Evolutionary conservation across 2,113 vertebrate species (phyloP), one percentile per base, ranked within the genome.

Genomic region (Toxotes chatareus): DNA sequence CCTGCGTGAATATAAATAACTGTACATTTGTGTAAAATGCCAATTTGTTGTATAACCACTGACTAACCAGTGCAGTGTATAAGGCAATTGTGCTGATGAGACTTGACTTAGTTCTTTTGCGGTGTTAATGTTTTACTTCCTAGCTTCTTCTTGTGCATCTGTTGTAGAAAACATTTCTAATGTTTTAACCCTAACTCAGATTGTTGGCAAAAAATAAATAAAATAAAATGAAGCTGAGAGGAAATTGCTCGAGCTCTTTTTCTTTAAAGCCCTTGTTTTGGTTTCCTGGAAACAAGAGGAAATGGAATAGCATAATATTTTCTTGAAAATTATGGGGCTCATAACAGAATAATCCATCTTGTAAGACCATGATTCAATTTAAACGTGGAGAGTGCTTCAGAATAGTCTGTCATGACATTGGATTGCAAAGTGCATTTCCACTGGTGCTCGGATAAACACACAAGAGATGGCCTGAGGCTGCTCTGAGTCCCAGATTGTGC

Each of bases 261-360:
- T 59, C 7, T 36, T 19, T 36, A 32, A 46, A 64, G 14, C 2
- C 4, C 40, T 5, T 32, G n/a, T 65, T 75, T 72, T 44, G n/a
- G 14, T 81, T 67, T 74, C 72, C 49, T 70, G 40, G 31, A 60
- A 79, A 84, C 44, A 57, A 49, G 10, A 59, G 23, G 27, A 38
- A 79, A 75, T 49, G 23, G 32, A 34, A 44, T 42, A 4, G 27
- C 17, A 23, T 74, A 36, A 68, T 80, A 34, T 79, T 82, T 51
- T 69, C 47, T 63, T 49, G 60, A 57, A 80, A 53, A 73, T 60
- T 4, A 67, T 57, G 71, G 62, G 53, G 21, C 36, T 68, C 27
- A 56, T 85, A 84, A 79, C 79, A 59, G 34, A 86, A 77, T 76
- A 86, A 81, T 87, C 61, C 75, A 84, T 85, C 77, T 76, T 75